Evolutionary conservation across 2,113 vertebrate species (phyloP).

Genomic region (Tragelaphus strepsiceros): DNA sequence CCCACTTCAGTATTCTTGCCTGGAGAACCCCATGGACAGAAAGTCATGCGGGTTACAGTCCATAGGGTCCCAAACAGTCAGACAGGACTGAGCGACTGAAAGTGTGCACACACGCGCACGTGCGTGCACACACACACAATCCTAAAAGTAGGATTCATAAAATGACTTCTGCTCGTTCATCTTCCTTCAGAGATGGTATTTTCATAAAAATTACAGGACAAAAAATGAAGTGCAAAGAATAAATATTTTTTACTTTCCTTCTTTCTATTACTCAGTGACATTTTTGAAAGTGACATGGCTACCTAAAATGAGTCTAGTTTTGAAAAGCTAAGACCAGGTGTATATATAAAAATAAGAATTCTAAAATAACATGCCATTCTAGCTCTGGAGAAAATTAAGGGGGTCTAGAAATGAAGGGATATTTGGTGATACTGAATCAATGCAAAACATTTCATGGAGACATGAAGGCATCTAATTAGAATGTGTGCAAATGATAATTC

Average conservation of each 20-base stretch:
- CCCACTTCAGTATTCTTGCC: not conserved
- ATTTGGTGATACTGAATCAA: not conserved
- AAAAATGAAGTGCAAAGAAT: not conserved
- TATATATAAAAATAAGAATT: not conserved
- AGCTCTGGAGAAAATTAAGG: not conserved
- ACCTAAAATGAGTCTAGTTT: not conserved
- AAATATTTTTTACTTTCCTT: not conserved
- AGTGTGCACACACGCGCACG: fast-evolving
- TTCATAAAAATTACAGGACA: not conserved
- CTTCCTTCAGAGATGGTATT: slow-evolving; percentile 10
- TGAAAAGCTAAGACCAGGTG: not conserved
- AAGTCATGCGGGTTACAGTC: not conserved
- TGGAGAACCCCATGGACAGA: not conserved
- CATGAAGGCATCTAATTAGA: not conserved
- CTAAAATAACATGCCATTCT: not conserved
- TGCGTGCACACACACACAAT: not conserved
- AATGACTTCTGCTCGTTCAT: not conserved
- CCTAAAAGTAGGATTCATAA: not conserved
- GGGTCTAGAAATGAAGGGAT: not conserved
- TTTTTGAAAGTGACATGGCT: not conserved
- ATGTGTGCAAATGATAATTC: not conserved
- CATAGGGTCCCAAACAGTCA: not conserved
- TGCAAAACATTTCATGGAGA: not conserved
- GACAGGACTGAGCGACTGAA: fast-evolving
- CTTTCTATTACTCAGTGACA: not conserved